A percentile compares a stretch with the other conserved stretches of the same genome.
These are phyloP conservation scores for Polydrusus tereticollis DNA, from an alignment of 2,888 invertebrate species.

Conservation along the genomic window DNA sequence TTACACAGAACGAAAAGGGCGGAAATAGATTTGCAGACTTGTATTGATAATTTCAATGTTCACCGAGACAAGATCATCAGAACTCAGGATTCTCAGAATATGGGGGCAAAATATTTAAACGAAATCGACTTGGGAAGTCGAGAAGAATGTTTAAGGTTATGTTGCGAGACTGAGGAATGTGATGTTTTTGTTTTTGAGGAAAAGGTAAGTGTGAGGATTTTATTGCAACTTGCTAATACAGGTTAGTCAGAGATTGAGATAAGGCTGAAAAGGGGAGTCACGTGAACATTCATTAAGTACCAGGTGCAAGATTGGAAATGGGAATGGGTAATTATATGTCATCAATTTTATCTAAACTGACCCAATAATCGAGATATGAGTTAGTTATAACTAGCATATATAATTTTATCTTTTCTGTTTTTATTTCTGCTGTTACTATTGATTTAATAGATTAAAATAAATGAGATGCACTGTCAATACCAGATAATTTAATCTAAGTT, in stretches of 20 bases:
- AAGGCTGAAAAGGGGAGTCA: too few relatives aligned
- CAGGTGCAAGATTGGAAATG: too few relatives aligned
- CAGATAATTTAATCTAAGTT: background rate
- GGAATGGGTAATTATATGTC: too few relatives aligned
- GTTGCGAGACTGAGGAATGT: constrained; percentile 88
- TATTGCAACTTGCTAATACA: background rate
- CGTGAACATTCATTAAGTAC: too few relatives aligned
- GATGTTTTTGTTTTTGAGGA: constrained; percentile 95
- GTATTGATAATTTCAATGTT: constrained; percentile 85
- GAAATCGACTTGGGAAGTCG: constrained; percentile 86
- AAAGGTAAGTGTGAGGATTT: constrained; percentile 75
- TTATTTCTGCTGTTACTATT: background rate
- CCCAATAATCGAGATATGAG: too few relatives aligned
- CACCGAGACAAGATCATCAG: constrained; percentile 91
- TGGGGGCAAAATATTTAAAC: constrained; percentile 91
- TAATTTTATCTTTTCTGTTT: too few relatives aligned
- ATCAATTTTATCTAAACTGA: too few relatives aligned
- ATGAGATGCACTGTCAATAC: constrained; percentile 4
- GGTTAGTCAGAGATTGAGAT: too few relatives aligned
- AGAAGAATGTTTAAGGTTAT: constrained; percentile 86
- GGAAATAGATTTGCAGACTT: constrained; percentile 76
- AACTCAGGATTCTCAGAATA: constrained; percentile 88
- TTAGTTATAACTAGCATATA: too few relatives aligned
- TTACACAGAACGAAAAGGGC: constrained; percentile 51
- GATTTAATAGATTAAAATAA: background rate